Evolutionary conservation across 1,140 invertebrate species (phyloP), one percentile per base, ranked within the genome.

Genomic region (Pachypsylla venusta): DNA sequence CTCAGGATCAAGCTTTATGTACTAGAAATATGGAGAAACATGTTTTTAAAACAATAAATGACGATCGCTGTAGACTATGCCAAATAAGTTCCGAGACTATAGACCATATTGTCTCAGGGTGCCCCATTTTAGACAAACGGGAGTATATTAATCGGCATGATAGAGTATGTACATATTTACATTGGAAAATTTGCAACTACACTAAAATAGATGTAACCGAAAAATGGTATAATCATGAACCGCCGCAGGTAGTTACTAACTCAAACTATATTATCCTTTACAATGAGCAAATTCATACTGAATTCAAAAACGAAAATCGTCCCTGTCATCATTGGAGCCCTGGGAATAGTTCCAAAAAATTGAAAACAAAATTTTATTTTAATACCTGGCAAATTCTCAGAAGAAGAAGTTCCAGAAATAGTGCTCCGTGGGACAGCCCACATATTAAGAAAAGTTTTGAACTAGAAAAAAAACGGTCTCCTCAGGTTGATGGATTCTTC

Each of bases 41-140:
- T n/a, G 22, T 48, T n/a, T 22, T 48, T 3, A 48, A 48, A 48
- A n/a, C 22, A 3, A 22, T 19, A 7, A 22, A 22, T 3, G 26
- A 55, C 24, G 22, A 24, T 25, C n/a, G n/a, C 4, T 55, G 54
- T 27, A 25, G 54, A 55, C 54, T 55, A 5, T 55, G 54, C 24
- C 22, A 55, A 7, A 55, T 14, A n/a, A 14, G 3, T 2, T 7
- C 4, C 2, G 54, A 55, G 25, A 55, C 19, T 12, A 55, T 55
- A 24, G n/a, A 19, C 7, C 54, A 55, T 25, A 12, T 55, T 55
- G 16, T 55, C 3, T 22, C 19, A 19, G 54, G 22, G 3, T 55
- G 54, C 54, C 5, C 54, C 2, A 19, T 12, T 22, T n/a, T 55
- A 10, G 54, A 14, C 2, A 12, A 55, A 27, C 54, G 24, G 7